These are phyloP conservation scores for Crypturellus tataupa DNA, from an alignment of 2,797 vertebrate species.

Conservation along the genomic window DNA sequence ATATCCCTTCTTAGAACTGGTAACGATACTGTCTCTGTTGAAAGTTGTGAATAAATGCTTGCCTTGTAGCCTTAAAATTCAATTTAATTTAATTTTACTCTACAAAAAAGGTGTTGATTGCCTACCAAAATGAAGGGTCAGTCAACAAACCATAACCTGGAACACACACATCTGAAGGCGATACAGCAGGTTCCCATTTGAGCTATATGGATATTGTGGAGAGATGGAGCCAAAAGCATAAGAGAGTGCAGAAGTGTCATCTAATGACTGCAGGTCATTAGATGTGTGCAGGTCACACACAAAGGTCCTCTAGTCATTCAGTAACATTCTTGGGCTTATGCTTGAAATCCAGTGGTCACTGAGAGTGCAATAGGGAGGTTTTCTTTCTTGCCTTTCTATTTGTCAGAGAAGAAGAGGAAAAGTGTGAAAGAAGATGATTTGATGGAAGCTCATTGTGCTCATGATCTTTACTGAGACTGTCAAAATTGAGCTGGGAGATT, in stretches of 20 bases:
- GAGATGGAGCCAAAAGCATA: too few relatives aligned
- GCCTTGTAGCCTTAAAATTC: neutral
- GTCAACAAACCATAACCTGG: neutral
- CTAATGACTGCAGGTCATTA: neutral
- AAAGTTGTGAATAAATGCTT: neutral
- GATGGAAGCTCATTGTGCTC: neutral
- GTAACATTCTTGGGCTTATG: neutral
- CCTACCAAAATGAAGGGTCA: neutral
- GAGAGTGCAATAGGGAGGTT: neutral
- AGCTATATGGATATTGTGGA: neutral
- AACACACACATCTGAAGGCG: neutral
- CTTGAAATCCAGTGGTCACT: neutral
- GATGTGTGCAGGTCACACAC: too few relatives aligned
- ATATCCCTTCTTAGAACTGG: too few relatives aligned
- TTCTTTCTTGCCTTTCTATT: neutral
- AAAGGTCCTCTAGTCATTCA: neutral
- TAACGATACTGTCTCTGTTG: too few relatives aligned
- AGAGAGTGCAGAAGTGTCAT: too few relatives aligned
- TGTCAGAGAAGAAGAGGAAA: neutral
- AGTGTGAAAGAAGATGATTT: neutral
- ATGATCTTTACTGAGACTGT: neutral
- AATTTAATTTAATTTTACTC: neutral
- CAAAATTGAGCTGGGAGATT: neutral
- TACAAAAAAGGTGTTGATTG: neutral
- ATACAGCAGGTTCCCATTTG: neutral